These are phyloP conservation scores for Dicrurus megarhynchus DNA, from an alignment of 2,113 vertebrate genomes.

Conservation along the genomic window DNA sequence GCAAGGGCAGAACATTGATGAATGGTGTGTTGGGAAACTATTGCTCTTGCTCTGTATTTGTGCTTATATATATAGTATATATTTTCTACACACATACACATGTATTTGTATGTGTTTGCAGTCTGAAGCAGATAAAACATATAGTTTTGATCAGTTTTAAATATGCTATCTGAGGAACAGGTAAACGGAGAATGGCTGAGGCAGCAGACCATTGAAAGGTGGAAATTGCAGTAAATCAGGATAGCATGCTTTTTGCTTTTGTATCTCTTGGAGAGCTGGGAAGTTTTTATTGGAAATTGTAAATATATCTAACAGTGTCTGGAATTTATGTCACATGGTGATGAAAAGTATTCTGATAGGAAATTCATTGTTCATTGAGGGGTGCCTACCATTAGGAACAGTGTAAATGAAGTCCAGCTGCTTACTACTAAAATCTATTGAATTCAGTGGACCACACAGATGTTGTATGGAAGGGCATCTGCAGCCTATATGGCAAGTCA, in stretches of 20 bases:
- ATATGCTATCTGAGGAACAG: neutral
- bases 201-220: fast-evolving
- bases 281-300: neutral
- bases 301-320: neutral
- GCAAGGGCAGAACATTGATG: neutral
- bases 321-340: neutral
- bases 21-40: neutral
- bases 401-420: neutral
- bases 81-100: neutral
- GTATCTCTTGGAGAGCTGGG: neutral
- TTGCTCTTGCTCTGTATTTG: neutral
- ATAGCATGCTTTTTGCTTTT: neutral
- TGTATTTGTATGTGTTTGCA: neutral
- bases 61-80: fast-evolving
- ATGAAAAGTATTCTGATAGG: neutral
- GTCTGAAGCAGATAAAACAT: neutral
- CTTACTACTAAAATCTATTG: neutral
- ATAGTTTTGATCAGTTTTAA: neutral
- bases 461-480: neutral
- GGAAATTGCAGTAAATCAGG: neutral
- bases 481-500: neutral
- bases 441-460: neutral
- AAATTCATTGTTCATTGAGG: neutral
- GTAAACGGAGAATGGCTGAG: neutral
- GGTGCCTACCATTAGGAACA: neutral